These are phyloP conservation scores for Acanthoscelides obtectus DNA, from an alignment of 2,888 invertebrate species.

Conservation along the genomic window DNA sequence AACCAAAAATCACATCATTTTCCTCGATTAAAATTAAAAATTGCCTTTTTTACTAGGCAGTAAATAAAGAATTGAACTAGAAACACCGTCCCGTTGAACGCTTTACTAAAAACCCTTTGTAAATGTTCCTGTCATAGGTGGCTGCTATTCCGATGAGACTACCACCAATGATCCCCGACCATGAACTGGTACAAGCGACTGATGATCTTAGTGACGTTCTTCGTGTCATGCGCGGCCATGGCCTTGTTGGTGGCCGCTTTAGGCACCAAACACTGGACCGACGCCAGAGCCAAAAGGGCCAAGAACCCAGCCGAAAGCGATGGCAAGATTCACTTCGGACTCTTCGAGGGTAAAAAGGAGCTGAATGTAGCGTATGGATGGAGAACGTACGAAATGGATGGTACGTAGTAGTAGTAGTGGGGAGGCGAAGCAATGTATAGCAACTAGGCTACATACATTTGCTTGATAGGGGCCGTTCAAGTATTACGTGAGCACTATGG, in stretches of 20 bases:
- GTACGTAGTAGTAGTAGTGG: too few species aligned
- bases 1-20: too few species aligned
- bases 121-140: too few species aligned
- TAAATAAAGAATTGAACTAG: too few species aligned
- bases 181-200: conserved; percentile 70
- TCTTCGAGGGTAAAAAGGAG: conserved; percentile 81
- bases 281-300: conserved; percentile 65
- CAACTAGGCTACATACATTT: too few species aligned
- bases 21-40: too few species aligned
- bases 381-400: conserved; percentile 70
- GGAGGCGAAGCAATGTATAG: too few species aligned
- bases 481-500: too few species aligned
- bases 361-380: conserved; percentile 78
- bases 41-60: too few species aligned
- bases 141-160: neutral
- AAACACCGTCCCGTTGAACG: too few species aligned
- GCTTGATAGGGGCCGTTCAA: too few species aligned
- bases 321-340: conserved; percentile 76
- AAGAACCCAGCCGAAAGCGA: conserved; percentile 64
- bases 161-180: conserved; percentile 34
- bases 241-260: conserved; percentile 76
- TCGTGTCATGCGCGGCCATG: conserved; percentile 71
- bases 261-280: conserved; percentile 80
- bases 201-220: conserved; percentile 77
- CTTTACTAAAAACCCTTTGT: too few species aligned